Conservation (phyloP, 2,888 invertebrate species). For the Drosophila monieri region DNA sequence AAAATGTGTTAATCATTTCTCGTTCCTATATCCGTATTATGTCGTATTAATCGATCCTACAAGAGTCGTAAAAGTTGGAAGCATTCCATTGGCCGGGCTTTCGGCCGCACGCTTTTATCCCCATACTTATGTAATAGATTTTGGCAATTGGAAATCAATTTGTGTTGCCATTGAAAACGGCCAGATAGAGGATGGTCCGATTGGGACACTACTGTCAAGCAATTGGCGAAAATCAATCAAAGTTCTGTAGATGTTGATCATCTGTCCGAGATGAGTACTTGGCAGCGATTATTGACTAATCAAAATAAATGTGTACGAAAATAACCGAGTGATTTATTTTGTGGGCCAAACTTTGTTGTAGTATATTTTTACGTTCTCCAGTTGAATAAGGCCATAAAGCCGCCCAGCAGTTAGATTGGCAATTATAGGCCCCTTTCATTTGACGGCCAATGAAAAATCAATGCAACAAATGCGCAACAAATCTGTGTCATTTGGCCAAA, state of each 20-base stretch:
- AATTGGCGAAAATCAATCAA: constrained; percentile 80
- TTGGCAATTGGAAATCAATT: constrained; percentile 46
- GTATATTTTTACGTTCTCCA: background rate
- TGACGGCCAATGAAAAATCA: constrained; percentile 73
- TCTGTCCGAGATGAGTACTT: constrained; percentile 26
- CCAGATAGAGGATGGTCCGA: background rate
- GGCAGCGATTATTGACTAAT: constrained; percentile 35
- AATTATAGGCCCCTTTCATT: constrained; percentile 25
- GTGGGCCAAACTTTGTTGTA: background rate
- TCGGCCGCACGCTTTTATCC: constrained; percentile 7
- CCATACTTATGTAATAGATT: constrained; percentile 56
- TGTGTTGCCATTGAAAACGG: constrained; percentile 27
- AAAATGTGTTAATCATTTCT: constrained; percentile 63
- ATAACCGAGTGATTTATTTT: constrained; percentile 11
- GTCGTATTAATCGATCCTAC: constrained; percentile 36
- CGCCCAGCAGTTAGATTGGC: constrained; percentile 7
- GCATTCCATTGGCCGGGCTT: constrained; percentile 4
- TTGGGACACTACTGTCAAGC: constrained; percentile 51
- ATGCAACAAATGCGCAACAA: constrained; percentile 77
- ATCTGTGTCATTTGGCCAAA: constrained; percentile 79
- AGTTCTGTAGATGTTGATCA: constrained; percentile 23
- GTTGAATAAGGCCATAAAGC: background rate
- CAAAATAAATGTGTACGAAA: constrained; percentile 32
- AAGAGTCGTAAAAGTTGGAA: constrained; percentile 20
- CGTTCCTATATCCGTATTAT: constrained; percentile 33